Base-by-base conservation (phyloP, 2,797 vertebrate genomes). In the Odontamblyopus rebecca region DNA sequence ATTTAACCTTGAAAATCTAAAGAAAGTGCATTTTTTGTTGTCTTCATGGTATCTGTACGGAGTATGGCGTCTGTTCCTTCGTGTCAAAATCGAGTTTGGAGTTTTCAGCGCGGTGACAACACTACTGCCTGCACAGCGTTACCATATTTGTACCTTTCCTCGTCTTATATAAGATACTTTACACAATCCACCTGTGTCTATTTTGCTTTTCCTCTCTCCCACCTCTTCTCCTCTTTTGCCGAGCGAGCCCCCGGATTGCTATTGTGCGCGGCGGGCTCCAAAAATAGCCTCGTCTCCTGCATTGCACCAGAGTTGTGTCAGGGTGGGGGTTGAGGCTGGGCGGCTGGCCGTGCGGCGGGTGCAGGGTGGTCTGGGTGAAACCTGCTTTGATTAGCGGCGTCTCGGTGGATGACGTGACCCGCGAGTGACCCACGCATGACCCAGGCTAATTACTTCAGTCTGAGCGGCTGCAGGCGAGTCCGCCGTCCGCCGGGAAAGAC, bases 231-330 rank as follows among this genome's bases (percentile, higher is more conserved):
- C 23, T 23, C 23, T 23, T 23, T 23, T 23, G 23, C 23, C 23
- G 23, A 23, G 23, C 23, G 23, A 23, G 23, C 23, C 23, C 23
- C 23, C 23, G 23, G 23, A 23, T 23, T 23, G 23, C 32, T 61
- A 80, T 87, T 90, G 88, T 85, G 88, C 74, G 1, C 16, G 27
- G 57, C 87, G 84, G 77, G 80, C 83, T 92, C 93, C 92, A 87
- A 89, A 94, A 95, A 94, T 93, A 94, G 91, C 89, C 90, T 88
- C 87, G 4, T 29, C 88, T 90, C 92, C 92, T 92, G 93, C 92
- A 94, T 91, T 93, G 93, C 93, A 90, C 88, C 91, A 93, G 78
- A 53, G 70, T 86, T 83, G 83, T 90, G 91, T 92, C 87, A 88
- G 88, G 82, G 78, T 87, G 57, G 27, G 13, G 59, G 59, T 3